These are phyloP conservation scores for Polydrusus pterygomalis DNA, from an alignment of 2,888 invertebrate species.

Conservation along the genomic window DNA sequence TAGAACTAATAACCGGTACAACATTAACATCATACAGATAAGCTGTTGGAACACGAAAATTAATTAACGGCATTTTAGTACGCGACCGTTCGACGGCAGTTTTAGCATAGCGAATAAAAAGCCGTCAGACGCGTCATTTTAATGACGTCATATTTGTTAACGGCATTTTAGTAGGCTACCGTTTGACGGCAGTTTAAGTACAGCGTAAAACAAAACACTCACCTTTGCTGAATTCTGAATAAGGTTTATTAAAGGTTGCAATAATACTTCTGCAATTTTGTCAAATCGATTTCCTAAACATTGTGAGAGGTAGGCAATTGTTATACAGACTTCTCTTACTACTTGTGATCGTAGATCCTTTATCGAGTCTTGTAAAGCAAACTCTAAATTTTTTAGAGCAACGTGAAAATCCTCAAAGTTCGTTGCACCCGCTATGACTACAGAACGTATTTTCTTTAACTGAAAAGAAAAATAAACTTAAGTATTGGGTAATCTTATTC, in stretches of 20 bases:
- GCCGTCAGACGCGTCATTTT: too few species aligned
- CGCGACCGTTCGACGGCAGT: too few species aligned
- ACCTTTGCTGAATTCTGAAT: slow-evolving; percentile 98
- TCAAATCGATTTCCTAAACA: slow-evolving; percentile 88
- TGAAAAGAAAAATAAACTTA: slow-evolving; percentile 71
- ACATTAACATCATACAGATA: too few species aligned
- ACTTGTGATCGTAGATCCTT: slow-evolving; percentile 94
- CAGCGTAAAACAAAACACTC: slow-evolving; percentile 59
- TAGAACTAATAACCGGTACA: too few species aligned
- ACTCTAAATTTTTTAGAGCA: slow-evolving; percentile 85
- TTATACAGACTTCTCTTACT: slow-evolving; percentile 96
- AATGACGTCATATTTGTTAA: too few species aligned
- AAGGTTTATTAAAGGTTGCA: slow-evolving; percentile 89
- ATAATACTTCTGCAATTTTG: slow-evolving; percentile 87
- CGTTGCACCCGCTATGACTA: slow-evolving; percentile 86
- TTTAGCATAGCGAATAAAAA: too few species aligned
- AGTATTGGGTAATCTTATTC: too few species aligned
- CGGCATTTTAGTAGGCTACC: too few species aligned
- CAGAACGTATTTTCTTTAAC: slow-evolving; percentile 90
- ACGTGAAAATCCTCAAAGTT: slow-evolving; percentile 83
- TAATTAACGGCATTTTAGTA: too few species aligned
- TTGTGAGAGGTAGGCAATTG: slow-evolving; percentile 93
- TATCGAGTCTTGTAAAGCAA: slow-evolving; percentile 86
- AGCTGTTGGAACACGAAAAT: too few species aligned
- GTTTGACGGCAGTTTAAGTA: too few species aligned